Evolutionary conservation across 2,113 vertebrate genomes (phyloP), one percentile per base, ranked within the genome.

Genomic region (Steatornis caripensis): DNA sequence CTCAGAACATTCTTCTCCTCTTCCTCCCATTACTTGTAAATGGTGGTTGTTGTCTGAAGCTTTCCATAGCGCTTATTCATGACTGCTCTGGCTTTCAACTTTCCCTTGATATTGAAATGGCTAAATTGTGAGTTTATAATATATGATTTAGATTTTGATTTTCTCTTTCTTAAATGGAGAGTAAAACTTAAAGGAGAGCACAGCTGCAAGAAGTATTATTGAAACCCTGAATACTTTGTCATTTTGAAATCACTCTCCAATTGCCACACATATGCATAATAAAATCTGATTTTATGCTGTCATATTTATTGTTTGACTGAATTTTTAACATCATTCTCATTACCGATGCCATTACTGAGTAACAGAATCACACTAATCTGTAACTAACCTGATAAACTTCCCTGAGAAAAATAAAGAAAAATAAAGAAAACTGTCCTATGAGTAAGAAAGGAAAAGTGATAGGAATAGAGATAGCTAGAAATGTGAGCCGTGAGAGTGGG

Each of bases 101-200:
- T 97, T 96, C 89, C 90, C 95, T 97, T 97, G 97, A 93, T 96
- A 98, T 97, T 98, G 96, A 98, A 98, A 97, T 92, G 90, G 89
- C 96, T 98, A 98, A 98, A 98, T 97, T 97, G 94, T 97, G 96
- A 97, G 94, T 96, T 95, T 96, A 95, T 96, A 96, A 97, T 97
- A 94, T 85, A 97, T 96, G 95, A 98, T 97, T 98, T 98, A 98
- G 97, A 98, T 97, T 97, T 97, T 96, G 96, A 96, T 95, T 97
- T 97, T 97, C 97, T 97, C 95, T 98, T 96, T 98, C 97, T 98
- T 97, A 98, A 98, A 95, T 93, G 84, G 94, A 97, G 96, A 98
- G 89, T 96, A 97, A 97, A 97, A 95, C 96, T 97, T 97, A 96
- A 98, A 98, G 95, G 88, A 98, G 96, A 95, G 90, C 87, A 96